A percentile compares a stretch with the other conserved stretches of the same genome.
These are phyloP conservation scores for Cyphomyrus plagiostoma DNA, from an alignment of 2,113 vertebrate genomes.

Conservation along the genomic window DNA sequence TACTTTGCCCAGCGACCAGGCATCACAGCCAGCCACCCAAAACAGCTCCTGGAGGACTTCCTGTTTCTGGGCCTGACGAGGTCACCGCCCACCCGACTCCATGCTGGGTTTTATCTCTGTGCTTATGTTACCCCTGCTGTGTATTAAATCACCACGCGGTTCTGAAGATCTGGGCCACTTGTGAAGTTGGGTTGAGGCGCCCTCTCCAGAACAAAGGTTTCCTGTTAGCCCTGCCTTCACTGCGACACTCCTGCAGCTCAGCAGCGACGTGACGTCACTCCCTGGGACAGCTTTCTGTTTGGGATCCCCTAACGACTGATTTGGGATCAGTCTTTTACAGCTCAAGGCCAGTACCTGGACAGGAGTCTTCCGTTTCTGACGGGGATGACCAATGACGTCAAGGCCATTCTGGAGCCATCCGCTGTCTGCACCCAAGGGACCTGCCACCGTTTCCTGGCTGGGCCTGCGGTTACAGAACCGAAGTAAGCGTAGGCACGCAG, in stretches of 20 bases:
- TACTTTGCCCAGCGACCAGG: background rate
- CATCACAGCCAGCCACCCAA: too few relatives aligned
- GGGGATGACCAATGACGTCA: constrained; percentile 39
- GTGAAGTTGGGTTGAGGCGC: background rate
- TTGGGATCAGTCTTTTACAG: background rate
- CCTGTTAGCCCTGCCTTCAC: background rate
- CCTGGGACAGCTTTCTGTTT: background rate
- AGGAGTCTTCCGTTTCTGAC: constrained; percentile 49
- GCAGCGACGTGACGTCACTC: background rate
- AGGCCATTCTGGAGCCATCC: constrained; percentile 44
- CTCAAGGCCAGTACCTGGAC: constrained; percentile 49
- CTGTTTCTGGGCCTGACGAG: background rate
- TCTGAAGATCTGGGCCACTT: background rate
- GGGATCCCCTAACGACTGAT: background rate
- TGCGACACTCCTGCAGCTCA: background rate
- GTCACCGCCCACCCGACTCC: background rate
- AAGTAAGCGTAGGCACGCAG: background rate
- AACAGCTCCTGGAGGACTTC: background rate
- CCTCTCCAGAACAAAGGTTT: background rate
- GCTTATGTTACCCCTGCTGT: background rate
- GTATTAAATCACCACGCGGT: background rate
- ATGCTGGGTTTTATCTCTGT: background rate
- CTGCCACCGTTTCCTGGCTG: background rate
- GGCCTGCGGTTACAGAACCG: background rate
- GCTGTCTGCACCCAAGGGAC: background rate